phyloP scores from a whole-genome alignment of 2,113 vertebrate species.

The Coptodon rendalli region DNA sequence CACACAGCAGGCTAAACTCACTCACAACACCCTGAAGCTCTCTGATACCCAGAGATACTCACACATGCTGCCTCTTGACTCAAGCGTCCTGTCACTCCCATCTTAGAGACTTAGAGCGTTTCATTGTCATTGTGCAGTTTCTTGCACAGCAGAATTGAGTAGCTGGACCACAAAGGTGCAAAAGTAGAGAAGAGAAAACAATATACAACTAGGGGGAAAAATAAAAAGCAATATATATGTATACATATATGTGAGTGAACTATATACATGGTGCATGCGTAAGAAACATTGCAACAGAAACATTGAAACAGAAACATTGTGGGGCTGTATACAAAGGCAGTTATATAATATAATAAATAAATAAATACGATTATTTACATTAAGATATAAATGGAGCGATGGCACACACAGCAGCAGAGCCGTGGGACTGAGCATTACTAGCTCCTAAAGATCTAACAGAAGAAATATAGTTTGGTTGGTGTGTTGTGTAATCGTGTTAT shows the following conservation, averaged over 20 bases:
- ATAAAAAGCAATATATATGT: background rate
- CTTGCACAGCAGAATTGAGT: background rate
- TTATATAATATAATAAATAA: background rate
- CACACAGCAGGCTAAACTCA: background rate
- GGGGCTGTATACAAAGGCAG: background rate
- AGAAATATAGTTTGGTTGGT: background rate
- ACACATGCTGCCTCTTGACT: background rate
- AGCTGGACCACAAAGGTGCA: background rate
- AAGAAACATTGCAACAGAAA: background rate
- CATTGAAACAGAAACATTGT: background rate
- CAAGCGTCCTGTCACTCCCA: background rate
- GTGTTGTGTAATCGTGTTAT: background rate
- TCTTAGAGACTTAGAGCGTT: background rate
- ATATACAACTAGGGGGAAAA: accelerated
- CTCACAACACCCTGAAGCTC: background rate
- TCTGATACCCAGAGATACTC: background rate
- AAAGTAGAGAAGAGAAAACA: background rate
- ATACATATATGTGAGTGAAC: no score
- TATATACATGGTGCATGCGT: background rate
- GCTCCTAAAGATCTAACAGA: background rate
- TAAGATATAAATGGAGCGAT: conserved; percentile 15
- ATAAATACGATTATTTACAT: background rate
- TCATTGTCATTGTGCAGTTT: background rate
- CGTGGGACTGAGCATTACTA: background rate
- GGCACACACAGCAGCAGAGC: conserved; percentile 9